These are phyloP conservation scores for Clivina fossor DNA, from an alignment of 2,888 invertebrate genomes.

Conservation along the genomic window DNA sequence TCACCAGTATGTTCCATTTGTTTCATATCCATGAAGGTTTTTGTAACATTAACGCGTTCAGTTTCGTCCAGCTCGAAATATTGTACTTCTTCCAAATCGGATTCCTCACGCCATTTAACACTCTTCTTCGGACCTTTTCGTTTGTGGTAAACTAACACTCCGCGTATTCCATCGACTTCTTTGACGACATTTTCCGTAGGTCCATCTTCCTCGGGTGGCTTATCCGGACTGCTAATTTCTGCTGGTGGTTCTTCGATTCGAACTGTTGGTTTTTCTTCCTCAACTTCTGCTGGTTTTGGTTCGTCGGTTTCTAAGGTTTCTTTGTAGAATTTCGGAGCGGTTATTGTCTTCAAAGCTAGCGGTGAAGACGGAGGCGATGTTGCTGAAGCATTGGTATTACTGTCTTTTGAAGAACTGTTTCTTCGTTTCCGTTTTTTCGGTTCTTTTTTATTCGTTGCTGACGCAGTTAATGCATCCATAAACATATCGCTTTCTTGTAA, in stretches of 20 bases:
- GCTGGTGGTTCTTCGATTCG: conserved; percentile 42
- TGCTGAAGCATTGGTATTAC: conserved; percentile 21
- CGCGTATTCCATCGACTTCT: conserved; percentile 65
- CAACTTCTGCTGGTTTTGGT: conserved; percentile 57
- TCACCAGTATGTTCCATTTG: conserved; percentile 86
- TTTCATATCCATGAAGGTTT: conserved; percentile 88
- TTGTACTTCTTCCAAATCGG: conserved; percentile 76
- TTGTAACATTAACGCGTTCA: conserved; percentile 93
- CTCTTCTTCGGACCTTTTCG: conserved; percentile 78
- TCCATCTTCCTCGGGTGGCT: conserved; percentile 35
- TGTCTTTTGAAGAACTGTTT: conserved; percentile 69
- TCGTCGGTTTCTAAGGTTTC: conserved; percentile 80
- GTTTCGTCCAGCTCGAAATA: conserved; percentile 95
- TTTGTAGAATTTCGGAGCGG: conserved; percentile 83
- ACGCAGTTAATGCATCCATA: conserved; percentile 86
- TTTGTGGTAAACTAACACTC: conserved; percentile 74
- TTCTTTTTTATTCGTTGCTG: conserved; percentile 72
- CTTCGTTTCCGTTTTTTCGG: conserved; percentile 78
- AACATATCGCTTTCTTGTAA: conserved; percentile 91
- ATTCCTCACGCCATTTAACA: conserved; percentile 79
- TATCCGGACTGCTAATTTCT: conserved; percentile 17
- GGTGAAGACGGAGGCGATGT: conserved; percentile 53
- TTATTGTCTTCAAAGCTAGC: conserved; percentile 49
- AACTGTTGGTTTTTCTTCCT: conserved; percentile 45
- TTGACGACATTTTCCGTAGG: conserved; percentile 38